Evolutionary conservation across 2,797 vertebrate species (phyloP), one percentile per base, ranked within the genome.

Genomic region (Florisuga fusca): DNA sequence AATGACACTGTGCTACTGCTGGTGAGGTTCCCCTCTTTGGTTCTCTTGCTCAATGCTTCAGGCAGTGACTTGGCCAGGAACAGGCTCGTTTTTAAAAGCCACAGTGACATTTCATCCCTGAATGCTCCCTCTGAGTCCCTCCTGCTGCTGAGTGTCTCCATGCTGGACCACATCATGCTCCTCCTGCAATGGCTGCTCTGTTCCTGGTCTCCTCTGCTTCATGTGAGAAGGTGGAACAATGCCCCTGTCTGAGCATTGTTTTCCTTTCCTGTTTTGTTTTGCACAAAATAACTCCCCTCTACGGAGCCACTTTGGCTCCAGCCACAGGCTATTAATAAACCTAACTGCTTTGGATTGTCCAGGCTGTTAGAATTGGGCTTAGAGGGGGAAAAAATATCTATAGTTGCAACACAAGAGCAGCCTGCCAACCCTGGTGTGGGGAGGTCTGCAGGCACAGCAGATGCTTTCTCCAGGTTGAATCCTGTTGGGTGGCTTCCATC

Each of bases 221-320:
- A 4, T 1, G 5, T 8, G 87, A 62, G 84, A 31, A 79, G 89
- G 84, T 79, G 75, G 74, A 90, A 89, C 92, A 94, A 94, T 68
- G 79, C 72, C 36, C 61, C 84, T 63, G 26, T 57, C 91, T 53
- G 82, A 95, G 89, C 14, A 93, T 94, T 96, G 93, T 95, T 94
- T 94, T 50, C 89, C 95, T 94, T 95, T 94, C 94, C 91, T 95
- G 95, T 91, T 94, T 94, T 91, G 94, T 93, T 96, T 96, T 93
- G 66, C 51, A 25, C 0, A 5, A 79, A 89, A 29, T 81, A 93
- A 88, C 91, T 90, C 86, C 92, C 61, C 86, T 96, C 88, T 6
- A 4, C 0, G 67, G 92, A 96, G 95, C 84, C 91, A 41, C 93
- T 82, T 46, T 2, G 62, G 88, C 93, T 95, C 93, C 92, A 94